Evolutionary conservation across 2,113 vertebrate species (phyloP).

Genomic region (Vulpes lagopus): DNA sequence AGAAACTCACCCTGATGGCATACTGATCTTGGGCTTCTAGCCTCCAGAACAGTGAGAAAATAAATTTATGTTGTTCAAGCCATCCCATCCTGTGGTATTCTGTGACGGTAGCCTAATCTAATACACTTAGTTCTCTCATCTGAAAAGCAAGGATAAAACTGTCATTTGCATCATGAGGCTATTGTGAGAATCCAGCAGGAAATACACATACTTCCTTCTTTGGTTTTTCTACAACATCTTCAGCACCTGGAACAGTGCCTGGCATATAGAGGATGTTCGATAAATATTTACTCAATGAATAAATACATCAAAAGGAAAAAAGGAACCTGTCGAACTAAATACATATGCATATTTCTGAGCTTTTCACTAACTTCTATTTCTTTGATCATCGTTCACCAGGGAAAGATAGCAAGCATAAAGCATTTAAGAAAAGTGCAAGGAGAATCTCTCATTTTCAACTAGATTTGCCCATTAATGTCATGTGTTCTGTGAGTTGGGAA

Average conservation of each 20-base stretch:
- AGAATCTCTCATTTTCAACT: neutral
- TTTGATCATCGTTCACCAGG: neutral
- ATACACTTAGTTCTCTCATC: neutral
- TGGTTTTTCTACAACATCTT: neutral
- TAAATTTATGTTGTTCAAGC: neutral
- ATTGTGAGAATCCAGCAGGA: neutral
- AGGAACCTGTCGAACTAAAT: neutral
- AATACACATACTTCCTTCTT: neutral
- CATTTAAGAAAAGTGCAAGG: neutral
- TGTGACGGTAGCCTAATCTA: neutral
- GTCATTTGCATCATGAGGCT: neutral
- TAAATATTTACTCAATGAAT: neutral
- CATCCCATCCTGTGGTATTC: neutral
- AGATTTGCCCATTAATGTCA: neutral
- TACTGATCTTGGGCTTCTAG: neutral
- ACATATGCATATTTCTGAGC: neutral
- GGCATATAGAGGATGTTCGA: neutral
- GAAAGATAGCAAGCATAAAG: neutral
- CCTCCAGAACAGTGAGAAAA: slow-evolving; percentile 8
- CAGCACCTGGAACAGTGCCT: neutral
- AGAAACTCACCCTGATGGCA: neutral
- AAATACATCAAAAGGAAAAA: neutral
- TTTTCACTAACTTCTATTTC: neutral
- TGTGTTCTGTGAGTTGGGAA: neutral
- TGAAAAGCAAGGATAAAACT: neutral